Conservation (phyloP, 2,113 vertebrate genomes). For the Barbus barbus region DNA sequence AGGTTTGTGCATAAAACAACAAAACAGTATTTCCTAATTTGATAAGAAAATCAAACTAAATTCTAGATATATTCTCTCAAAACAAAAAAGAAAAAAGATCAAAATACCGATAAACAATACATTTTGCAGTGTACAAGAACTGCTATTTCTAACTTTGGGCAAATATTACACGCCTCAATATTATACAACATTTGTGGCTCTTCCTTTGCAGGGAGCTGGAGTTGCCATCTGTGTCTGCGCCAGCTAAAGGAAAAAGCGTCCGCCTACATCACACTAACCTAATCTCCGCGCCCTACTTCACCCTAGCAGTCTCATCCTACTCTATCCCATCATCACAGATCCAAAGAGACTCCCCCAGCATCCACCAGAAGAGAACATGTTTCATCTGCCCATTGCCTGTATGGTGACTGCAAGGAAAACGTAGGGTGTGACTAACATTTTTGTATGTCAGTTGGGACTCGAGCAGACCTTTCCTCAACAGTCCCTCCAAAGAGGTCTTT, state of each 20-base stretch:
- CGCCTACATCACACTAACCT: conserved; percentile 92
- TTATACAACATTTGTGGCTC: conserved; percentile 21
- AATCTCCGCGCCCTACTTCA: conserved; percentile 65
- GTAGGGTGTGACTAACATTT: conserved; percentile 16
- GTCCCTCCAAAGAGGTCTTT: conserved; percentile 30
- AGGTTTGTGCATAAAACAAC: no score
- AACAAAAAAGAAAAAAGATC: not conserved
- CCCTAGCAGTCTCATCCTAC: conserved; percentile 45
- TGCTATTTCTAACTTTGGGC: not conserved
- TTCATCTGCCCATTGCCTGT: not conserved
- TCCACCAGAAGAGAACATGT: conserved; percentile 24
- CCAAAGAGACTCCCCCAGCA: conserved; percentile 41
- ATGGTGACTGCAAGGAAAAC: conserved; percentile 28
- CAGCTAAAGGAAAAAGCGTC: conserved; percentile 95
- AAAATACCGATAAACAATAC: not conserved
- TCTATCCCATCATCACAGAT: conserved; percentile 55
- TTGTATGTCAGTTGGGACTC: conserved; percentile 10
- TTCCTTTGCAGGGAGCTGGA: conserved; percentile 86
- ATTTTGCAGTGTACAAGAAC: not conserved
- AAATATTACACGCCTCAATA: not conserved
- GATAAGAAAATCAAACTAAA: no score
- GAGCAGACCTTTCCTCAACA: conserved; percentile 17
- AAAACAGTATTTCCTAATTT: not conserved
- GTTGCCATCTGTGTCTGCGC: conserved; percentile 91
- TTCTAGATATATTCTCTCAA: not conserved